Evolutionary conservation across 2,797 vertebrate species (phyloP).

Genomic region (Petrocephalus schoutedeni): DNA sequence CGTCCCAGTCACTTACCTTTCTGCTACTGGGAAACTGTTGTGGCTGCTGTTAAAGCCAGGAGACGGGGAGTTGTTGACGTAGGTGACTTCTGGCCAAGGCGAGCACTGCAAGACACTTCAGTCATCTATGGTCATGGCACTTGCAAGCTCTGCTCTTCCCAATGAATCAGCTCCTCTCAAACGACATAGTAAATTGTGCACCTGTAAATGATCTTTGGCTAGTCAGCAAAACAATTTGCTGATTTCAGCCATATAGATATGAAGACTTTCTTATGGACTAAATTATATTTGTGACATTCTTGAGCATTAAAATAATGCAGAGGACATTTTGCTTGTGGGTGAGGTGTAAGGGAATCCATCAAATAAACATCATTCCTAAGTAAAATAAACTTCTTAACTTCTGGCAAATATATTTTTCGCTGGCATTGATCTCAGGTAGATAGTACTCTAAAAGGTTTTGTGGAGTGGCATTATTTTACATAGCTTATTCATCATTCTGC

Average conservation of each 20-base stretch:
- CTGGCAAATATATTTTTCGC: background rate
- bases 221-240: background rate
- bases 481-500: background rate
- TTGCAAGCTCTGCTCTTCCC: background rate
- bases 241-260: background rate
- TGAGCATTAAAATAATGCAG: background rate
- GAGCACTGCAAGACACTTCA: slow-evolving; percentile 71
- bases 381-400: background rate
- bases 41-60: slow-evolving; percentile 86
- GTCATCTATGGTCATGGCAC: background rate
- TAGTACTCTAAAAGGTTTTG: background rate
- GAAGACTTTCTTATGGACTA: background rate
- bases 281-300: background rate
- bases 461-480: background rate
- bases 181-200: background rate
- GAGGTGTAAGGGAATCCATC: background rate
- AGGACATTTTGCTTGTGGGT: background rate
- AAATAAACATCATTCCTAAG: background rate
- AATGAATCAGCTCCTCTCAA: background rate
- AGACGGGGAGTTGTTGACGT: slow-evolving; percentile 80
- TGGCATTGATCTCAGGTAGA: background rate
- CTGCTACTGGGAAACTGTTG: slow-evolving; percentile 80
- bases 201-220: background rate
- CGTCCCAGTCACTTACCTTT: slow-evolving; percentile 71
- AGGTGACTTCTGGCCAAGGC: slow-evolving; percentile 88